A percentile compares a stretch with the other conserved stretches of the same genome.
phyloP scores from a whole-genome alignment of 2,113 vertebrate species.

The Zootoca vivipara region DNA sequence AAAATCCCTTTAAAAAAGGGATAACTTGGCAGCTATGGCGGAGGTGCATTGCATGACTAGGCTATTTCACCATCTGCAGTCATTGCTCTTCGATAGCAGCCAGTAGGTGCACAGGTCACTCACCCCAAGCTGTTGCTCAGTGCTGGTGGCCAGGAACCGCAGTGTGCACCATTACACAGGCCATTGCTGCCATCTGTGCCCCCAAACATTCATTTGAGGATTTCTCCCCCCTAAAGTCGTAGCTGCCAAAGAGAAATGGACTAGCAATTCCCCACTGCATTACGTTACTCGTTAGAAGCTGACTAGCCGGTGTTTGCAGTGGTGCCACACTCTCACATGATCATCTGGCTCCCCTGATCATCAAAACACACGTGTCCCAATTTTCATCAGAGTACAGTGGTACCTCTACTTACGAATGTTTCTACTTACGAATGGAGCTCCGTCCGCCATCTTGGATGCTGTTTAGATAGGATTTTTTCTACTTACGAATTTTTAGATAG shows the following conservation, averaged over 20 bases:
- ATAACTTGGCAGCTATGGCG: too few species aligned
- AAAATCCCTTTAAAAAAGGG: too few species aligned
- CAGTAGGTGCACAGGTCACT: not conserved
- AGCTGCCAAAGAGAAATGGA: not conserved
- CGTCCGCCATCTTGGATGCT: too few species aligned
- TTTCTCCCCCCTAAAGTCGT: not conserved
- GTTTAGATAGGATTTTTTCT: too few species aligned
- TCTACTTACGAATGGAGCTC: too few species aligned
- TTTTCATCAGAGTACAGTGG: too few species aligned
- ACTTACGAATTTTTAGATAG: too few species aligned
- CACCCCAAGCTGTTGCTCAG: not conserved
- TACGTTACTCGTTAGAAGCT: accelerated
- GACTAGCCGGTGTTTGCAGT: too few species aligned
- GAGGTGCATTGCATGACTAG: not conserved
- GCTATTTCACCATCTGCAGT: not conserved
- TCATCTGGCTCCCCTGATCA: too few species aligned
- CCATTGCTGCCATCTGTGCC: accelerated
- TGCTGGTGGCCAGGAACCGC: not conserved
- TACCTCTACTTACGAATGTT: too few species aligned
- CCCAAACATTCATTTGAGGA: accelerated
- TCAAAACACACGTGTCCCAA: too few species aligned
- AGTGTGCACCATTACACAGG: not conserved
- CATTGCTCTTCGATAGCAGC: not conserved
- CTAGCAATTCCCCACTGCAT: accelerated
- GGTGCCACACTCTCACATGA: too few species aligned